These are phyloP conservation scores for Eolophus roseicapilla DNA, from an alignment of 2,113 vertebrate species.

Conservation along the genomic window DNA sequence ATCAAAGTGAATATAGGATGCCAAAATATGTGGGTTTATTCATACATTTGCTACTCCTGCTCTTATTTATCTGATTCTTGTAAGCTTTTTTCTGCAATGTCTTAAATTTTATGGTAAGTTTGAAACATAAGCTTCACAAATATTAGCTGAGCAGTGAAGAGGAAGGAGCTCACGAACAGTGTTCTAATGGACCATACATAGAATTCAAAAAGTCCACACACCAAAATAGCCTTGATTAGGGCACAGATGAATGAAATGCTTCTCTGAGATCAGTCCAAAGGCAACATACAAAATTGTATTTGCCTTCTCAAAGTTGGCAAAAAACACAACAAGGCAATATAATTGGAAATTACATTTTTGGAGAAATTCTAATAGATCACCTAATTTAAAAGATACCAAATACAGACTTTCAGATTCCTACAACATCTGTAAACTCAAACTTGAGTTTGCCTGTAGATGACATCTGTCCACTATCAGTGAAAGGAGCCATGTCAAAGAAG, in stretches of 20 bases:
- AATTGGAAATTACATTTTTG: background rate
- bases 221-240: background rate
- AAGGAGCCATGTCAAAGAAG: background rate
- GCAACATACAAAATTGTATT: background rate
- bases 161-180: background rate
- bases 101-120: background rate
- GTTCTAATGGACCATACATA: background rate
- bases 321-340: background rate
- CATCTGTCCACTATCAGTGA: rapidly evolving
- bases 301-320: background rate
- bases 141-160: background rate
- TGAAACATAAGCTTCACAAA: background rate
- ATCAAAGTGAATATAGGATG: background rate
- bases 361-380: background rate
- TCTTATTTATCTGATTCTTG: background rate
- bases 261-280: background rate
- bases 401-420: background rate
- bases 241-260: background rate
- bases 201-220: background rate
- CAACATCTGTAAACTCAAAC: background rate
- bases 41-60: background rate
- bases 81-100: background rate
- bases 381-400: background rate
- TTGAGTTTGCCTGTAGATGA: background rate
- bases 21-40: background rate